Evolutionary conservation across 2,888 invertebrate species (phyloP).

Genomic region (Drosophila ezoana): DNA sequence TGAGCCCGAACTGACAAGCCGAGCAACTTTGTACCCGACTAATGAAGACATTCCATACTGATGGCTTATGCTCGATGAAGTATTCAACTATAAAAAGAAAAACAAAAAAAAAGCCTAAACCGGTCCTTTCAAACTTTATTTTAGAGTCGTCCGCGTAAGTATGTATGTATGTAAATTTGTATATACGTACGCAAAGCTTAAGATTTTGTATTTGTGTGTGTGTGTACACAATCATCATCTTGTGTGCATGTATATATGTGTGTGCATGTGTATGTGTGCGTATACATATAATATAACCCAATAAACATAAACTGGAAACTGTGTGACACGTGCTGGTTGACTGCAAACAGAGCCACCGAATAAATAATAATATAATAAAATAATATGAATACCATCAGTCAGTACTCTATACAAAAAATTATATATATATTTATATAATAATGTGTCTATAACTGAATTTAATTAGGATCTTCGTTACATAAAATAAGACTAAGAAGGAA

Average conservation of each 20-base stretch:
- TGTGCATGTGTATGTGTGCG: neutral
- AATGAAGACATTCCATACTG: conserved; percentile 60
- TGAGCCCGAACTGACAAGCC: conserved; percentile 6
- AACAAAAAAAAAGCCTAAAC: conserved; percentile 10
- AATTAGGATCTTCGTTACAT: no score
- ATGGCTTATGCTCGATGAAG: conserved; percentile 41
- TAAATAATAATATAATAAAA: no score
- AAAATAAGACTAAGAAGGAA: no score
- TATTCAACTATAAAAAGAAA: conserved; percentile 25
- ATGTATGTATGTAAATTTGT: neutral
- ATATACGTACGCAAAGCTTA: neutral
- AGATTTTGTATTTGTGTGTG: neutral
- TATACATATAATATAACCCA: conserved; percentile 2
- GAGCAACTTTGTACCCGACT: conserved; percentile 35
- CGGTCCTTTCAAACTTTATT: conserved; percentile 37
- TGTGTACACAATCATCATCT: neutral
- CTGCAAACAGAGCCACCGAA: neutral
- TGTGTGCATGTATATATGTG: neutral
- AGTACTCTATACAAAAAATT: neutral
- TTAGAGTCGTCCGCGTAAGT: neutral
- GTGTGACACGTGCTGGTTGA: neutral
- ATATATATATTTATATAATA: neutral
- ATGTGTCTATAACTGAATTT: no score
- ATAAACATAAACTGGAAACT: neutral
- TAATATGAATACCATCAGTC: no score